phyloP scores from a whole-genome alignment of 2,797 vertebrate genomes.

The Ctenosaura bakeri region DNA sequence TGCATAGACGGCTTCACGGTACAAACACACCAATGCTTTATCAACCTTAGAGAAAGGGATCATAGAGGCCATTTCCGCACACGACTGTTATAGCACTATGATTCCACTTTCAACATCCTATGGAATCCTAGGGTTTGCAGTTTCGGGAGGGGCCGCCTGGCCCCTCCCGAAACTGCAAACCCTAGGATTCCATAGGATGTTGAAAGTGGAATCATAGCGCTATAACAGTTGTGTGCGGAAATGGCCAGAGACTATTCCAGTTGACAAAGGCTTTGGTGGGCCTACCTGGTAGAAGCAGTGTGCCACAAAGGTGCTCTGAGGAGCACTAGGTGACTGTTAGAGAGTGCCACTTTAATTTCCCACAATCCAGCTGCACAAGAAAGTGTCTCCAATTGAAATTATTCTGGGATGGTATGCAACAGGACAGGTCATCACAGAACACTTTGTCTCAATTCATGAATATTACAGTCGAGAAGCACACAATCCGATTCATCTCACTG shows the following conservation, averaged over 20 bases:
- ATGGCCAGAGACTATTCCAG: not conserved
- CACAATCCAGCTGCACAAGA: slow-evolving; percentile 89
- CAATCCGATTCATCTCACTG: slow-evolving; percentile 95
- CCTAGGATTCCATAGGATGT: no score
- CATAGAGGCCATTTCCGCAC: no score
- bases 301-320: not conserved
- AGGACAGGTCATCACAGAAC: slow-evolving; percentile 97
- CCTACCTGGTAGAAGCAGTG: no score
- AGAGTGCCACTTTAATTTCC: not conserved
- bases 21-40: not conserved
- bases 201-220: no score
- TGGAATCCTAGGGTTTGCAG: no score
- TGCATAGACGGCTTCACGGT: not conserved
- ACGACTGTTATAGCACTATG: no score
- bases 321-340: not conserved
- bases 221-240: no score
- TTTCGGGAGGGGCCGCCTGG: no score
- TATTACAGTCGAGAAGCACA: slow-evolving; percentile 97
- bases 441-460: slow-evolving; percentile 96
- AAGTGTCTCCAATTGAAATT: slow-evolving; percentile 95
- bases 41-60: not conserved
- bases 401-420: slow-evolving; percentile 98
- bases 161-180: no score
- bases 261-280: not conserved
- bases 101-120: no score